A percentile compares a stretch with the other conserved stretches of the same genome.
These are phyloP conservation scores for Xiphophorus maculatus DNA, from an alignment of 2,113 vertebrate species.

Conservation along the genomic window DNA sequence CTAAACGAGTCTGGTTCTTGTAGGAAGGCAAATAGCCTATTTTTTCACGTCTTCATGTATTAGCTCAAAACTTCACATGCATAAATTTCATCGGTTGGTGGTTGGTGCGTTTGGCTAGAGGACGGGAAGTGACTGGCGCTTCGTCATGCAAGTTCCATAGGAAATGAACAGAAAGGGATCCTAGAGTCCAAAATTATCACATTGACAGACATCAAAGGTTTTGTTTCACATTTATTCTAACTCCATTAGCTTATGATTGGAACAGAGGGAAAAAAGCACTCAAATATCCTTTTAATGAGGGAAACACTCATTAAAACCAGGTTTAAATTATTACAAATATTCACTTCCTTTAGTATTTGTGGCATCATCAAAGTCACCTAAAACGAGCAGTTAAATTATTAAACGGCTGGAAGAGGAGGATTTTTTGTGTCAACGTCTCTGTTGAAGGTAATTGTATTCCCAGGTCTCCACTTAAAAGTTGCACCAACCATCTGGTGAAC, in stretches of 20 bases:
- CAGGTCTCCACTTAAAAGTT: slow-evolving; percentile 31
- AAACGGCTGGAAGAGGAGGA: slow-evolving; percentile 14
- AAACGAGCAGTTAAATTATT: slow-evolving; percentile 1
- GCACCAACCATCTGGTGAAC: slow-evolving; percentile 61
- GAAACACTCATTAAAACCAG: background rate
- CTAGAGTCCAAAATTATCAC: no score
- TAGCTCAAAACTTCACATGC: no score
- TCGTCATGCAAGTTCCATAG: no score
- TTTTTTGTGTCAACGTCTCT: slow-evolving; percentile 13
- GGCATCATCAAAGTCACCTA: slow-evolving; percentile 10
- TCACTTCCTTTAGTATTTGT: background rate
- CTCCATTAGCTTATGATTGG: background rate
- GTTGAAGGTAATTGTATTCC: slow-evolving; percentile 55
- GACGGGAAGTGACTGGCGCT: no score
- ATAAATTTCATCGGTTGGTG: no score
- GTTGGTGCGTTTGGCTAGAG: no score
- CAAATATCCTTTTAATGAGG: background rate
- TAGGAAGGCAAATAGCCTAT: no score
- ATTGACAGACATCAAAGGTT: no score
- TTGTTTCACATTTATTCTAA: background rate
- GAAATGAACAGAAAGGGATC: no score
- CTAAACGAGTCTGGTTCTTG: no score
- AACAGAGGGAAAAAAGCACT: background rate
- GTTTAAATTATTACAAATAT: background rate
- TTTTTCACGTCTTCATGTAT: no score